These are phyloP conservation scores for Ptychobarbus kaznakovi DNA, from an alignment of 2,797 vertebrate genomes.

Conservation along the genomic window DNA sequence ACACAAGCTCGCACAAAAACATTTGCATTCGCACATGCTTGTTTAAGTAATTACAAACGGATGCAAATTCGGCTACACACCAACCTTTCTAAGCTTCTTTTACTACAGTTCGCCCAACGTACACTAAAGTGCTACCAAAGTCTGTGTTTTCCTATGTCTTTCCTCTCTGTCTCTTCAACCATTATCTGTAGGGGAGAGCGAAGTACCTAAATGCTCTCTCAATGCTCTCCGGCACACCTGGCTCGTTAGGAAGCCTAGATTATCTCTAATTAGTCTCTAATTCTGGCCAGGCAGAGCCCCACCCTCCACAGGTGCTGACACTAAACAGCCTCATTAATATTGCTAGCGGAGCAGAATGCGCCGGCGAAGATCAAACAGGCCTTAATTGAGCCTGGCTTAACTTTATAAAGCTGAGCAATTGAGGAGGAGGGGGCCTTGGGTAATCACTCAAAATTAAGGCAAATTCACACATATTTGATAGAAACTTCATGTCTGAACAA, in stretches of 20 bases:
- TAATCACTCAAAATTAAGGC: slow-evolving; percentile 48
- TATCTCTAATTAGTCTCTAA: slow-evolving; percentile 77
- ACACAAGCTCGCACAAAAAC: slow-evolving; percentile 30
- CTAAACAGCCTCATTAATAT: slow-evolving; percentile 64
- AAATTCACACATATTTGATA: slow-evolving; percentile 52
- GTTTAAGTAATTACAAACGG: slow-evolving; percentile 11
- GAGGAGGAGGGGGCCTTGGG: slow-evolving; percentile 60
- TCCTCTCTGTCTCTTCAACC: slow-evolving; percentile 14
- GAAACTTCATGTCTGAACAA: slow-evolving; percentile 55
- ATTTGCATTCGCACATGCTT: neutral
- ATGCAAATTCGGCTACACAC: slow-evolving; percentile 42
- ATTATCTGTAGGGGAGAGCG: slow-evolving; percentile 25
- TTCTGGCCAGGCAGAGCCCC: slow-evolving; percentile 70
- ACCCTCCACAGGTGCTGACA: slow-evolving; percentile 66
- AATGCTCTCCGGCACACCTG: slow-evolving; percentile 70
- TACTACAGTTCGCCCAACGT: neutral
- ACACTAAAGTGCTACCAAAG: slow-evolving; percentile 3
- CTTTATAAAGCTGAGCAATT: slow-evolving; percentile 72
- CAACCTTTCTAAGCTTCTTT: neutral
- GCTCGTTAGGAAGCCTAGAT: slow-evolving; percentile 71
- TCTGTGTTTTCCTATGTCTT: neutral
- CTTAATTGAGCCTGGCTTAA: slow-evolving; percentile 77
- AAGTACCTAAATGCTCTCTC: slow-evolving; percentile 34
- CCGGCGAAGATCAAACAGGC: slow-evolving; percentile 73
- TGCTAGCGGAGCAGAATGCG: slow-evolving; percentile 36